Evolutionary conservation across 2,888 invertebrate species (phyloP), one percentile per base, ranked within the genome.

Genomic region (Pollenia labialis): DNA sequence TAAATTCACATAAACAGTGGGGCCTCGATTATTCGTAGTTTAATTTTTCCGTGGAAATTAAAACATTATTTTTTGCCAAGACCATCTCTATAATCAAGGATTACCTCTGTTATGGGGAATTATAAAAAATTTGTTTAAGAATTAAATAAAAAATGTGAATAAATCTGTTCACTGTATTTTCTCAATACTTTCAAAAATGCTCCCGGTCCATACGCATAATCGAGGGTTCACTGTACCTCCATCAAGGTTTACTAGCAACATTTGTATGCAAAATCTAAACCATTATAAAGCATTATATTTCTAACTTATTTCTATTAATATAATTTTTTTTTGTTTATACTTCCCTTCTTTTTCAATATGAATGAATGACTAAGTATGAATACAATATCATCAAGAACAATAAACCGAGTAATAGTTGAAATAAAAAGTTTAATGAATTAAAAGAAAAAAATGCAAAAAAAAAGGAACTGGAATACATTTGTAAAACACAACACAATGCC

Each of bases 351-450:
- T 64, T 75, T 76, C n/a, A 40, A 71, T 18, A 52, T 54, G 18
- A 72, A 60, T 32, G 62, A 62, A 81, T 66, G 72, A 74, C 72
- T 81, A 58, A 58, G 74, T 81, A 68, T 80, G 76, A 71, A 77
- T 77, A n/a, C 48, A 76, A 71, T 71, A 71, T 71, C 64, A 71
- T 46, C 52, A 58, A 68, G 68, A 58, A 84, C 84, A 84, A 79
- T 79, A 74, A 68, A 75, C 66, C 79, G 68, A 68, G 74, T 84
- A 79, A 74, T 79, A 74, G 74, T 82, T 68, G 52, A 52, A 79
- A 79, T 60, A 74, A 68, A 84, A 84, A 62, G 52, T 84, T 79
- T 74, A 84, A 79, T 79, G 84, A 68, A 84, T 79, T 79, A 77
- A 71, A 69, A 77, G 52, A 64, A 52, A 23, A 40, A 8, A 9